Base-by-base conservation (phyloP, 1,140 invertebrate species). In the Panagrolaimus sp. region DNA sequence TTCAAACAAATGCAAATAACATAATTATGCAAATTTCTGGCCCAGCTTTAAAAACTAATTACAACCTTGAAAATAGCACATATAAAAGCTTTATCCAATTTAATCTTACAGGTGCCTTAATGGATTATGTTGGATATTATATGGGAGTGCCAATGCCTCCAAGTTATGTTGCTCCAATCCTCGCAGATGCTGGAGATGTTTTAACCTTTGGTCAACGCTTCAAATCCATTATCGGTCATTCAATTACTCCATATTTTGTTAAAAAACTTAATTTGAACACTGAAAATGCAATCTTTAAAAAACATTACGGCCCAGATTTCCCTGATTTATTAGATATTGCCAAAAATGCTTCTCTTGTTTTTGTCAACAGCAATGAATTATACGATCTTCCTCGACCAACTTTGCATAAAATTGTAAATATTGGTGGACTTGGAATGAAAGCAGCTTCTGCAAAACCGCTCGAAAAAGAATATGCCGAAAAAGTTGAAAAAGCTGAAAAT, bases 341-440 rank as follows among this genome's bases (percentile, higher is more conserved):
- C 52, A 55, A 55, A 55, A 10, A 63, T 15, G n/a, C 28, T 43
- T 38, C 65, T 8, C 45, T 67, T 44, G 65, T 67, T n/a, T 28
- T 67, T n/a, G 65, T 47, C 9, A 67, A 67, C 28, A 28, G n/a
- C 7, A 55, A 67, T 55, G 65, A 67, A n/a, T 10, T 67, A 0
- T 67, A 67, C 12, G 65, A 67, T 55, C 12, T 67, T 7, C 45
- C 65, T 1, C 8, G 44, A 9, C 65, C 65, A 32, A 67, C 65
- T 43, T 26, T 67, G 26, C 65, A 67, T 32, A 67, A 67, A 15
- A 47, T 67, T 17, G 48, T 67, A 12, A 46, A 67, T 32, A 55
- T 67, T 32, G 65, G 65, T 7, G 65, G 65, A 12, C 43, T 67
- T 10, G 65, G 65, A 24, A 67, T 67, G 65, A 46, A 44, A 28